Conservation (phyloP, 2,888 invertebrate species). For the Itoplectis maculator region DNA sequence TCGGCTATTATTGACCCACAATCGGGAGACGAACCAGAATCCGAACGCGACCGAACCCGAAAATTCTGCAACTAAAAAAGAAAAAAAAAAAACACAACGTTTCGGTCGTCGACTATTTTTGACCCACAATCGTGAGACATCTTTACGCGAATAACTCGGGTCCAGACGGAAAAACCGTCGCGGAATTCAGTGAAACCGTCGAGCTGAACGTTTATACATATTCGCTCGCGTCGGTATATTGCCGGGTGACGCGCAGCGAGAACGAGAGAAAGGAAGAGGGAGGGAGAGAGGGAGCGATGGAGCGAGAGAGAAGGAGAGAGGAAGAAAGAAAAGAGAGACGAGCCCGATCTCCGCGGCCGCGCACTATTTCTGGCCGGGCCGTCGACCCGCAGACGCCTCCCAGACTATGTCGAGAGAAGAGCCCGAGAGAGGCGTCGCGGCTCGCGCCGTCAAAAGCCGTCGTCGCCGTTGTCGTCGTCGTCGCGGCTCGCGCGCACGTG, state of each 20-base stretch:
- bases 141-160: slow-evolving; percentile 10
- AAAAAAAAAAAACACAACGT: no score
- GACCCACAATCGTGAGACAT: neutral
- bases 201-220: slow-evolving; percentile 13
- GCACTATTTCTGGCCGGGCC: slow-evolving; percentile 83
- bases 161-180: slow-evolving; percentile 44
- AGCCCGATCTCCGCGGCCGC: slow-evolving; percentile 78
- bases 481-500: slow-evolving; percentile 17
- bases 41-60: no score
- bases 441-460: slow-evolving; percentile 10
- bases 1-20: no score
- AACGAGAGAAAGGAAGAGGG: no score
- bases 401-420: slow-evolving; percentile 79
- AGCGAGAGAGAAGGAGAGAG: no score
- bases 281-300: no score
- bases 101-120: no score
- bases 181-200: slow-evolving; percentile 11
- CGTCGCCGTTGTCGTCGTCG: neutral
- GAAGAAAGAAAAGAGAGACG: slow-evolving; percentile 56
- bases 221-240: slow-evolving; percentile 63
- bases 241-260: slow-evolving; percentile 58
- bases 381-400: slow-evolving; percentile 84
- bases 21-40: no score
- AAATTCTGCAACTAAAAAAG: no score
- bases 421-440: slow-evolving; percentile 7